Conservation (phyloP, 2,113 vertebrate species). For the Nesogale talazaci region DNA sequence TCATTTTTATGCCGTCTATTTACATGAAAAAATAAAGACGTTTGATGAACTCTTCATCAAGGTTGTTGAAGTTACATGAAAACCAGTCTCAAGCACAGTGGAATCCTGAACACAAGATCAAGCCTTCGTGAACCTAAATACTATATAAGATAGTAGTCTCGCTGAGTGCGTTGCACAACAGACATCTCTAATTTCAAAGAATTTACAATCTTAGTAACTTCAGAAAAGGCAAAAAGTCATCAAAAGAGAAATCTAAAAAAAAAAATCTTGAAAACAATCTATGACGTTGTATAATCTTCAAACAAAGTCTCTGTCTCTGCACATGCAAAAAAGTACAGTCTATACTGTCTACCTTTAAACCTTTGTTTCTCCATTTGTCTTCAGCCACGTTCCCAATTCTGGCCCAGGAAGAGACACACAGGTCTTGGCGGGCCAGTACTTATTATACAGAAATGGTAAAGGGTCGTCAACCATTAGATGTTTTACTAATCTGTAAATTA, state of each 20-base stretch:
- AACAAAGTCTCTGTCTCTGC: conserved; percentile 7
- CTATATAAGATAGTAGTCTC: conserved; percentile 17
- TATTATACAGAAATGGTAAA: conserved; percentile 42
- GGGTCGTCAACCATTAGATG: conserved; percentile 6
- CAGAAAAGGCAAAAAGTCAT: not conserved
- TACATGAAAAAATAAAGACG: conserved; percentile 56
- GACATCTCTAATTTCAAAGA: conserved; percentile 41
- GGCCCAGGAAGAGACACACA: conserved; percentile 40
- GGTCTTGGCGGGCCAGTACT: conserved; percentile 21
- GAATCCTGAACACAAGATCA: conserved; percentile 34
- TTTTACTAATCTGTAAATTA: conserved; percentile 41
- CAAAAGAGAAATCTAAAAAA: conserved; percentile 36
- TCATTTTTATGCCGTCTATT: conserved; percentile 27
- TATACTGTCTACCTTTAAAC: conserved; percentile 29
- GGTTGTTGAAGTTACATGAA: conserved; percentile 33
- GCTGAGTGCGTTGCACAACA: not conserved
- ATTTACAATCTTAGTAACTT: conserved; percentile 12
- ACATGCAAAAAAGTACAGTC: conserved; percentile 44
- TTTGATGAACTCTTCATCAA: conserved; percentile 27
- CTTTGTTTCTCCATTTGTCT: conserved; percentile 41
- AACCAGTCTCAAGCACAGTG: not conserved
- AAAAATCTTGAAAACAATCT: conserved; percentile 23
- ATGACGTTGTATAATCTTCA: conserved; percentile 8
- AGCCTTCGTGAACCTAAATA: not conserved
- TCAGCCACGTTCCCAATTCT: conserved; percentile 59